A percentile compares a stretch with the other conserved stretches of the same genome.
Conservation (phyloP, 2,113 vertebrate genomes). For the Myocastor coypus region DNA sequence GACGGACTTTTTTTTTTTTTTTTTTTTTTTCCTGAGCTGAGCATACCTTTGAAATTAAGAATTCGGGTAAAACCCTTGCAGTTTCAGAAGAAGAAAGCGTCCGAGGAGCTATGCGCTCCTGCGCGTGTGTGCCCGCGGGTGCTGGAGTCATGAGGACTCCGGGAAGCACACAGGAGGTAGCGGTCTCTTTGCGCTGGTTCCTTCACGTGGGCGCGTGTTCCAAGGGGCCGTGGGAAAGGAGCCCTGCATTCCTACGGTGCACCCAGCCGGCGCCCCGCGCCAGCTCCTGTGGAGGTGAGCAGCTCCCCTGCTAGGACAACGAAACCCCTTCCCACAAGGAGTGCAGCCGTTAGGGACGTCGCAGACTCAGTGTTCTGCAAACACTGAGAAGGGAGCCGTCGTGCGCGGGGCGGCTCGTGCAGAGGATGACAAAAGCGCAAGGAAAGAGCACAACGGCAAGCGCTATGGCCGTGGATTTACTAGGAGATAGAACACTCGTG, state of each 20-base stretch:
- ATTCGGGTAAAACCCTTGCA: not conserved
- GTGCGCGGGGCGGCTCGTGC: not conserved
- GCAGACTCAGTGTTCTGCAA: not conserved
- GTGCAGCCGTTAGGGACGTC: too few species aligned
- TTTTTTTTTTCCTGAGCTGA: not conserved
- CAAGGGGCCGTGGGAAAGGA: not conserved
- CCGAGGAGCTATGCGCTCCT: accelerated
- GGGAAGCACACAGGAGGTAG: not conserved
- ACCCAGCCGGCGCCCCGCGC: not conserved
- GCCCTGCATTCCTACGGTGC: not conserved
- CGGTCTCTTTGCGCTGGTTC: not conserved
- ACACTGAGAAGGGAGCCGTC: not conserved
- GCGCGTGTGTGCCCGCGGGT: accelerated
- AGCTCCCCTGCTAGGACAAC: not conserved
- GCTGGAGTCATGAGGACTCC: not conserved
- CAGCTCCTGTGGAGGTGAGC: not conserved
- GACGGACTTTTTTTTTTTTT: not conserved
- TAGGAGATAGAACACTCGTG: conserved; percentile 10
- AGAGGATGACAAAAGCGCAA: not conserved
- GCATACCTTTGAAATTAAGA: not conserved
- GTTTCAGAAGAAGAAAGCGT: not conserved
- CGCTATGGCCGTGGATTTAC: not conserved
- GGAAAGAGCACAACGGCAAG: not conserved
- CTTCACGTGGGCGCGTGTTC: not conserved
- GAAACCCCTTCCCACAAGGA: too few species aligned